Percentiles rank a stretch among this genome's conserved stretches.
phyloP scores from a whole-genome alignment of 2,888 invertebrate species.

The Adineta ricciae region DNA sequence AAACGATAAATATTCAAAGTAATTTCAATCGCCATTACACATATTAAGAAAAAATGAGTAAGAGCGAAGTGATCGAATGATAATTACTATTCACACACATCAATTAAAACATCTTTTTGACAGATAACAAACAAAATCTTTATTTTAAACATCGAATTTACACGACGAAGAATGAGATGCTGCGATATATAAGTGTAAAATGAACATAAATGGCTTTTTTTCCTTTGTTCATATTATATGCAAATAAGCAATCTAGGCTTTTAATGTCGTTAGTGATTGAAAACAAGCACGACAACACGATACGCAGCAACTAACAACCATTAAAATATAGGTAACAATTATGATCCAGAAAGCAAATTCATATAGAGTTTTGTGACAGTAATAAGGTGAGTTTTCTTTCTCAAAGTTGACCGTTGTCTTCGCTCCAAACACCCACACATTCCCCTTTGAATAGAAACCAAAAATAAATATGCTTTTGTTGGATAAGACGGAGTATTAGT shows the following conservation, averaged over 20 bases:
- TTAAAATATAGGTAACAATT: slow-evolving; percentile 19
- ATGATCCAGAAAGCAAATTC: slow-evolving; percentile 32
- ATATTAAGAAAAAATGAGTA: no score
- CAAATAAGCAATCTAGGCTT: not conserved
- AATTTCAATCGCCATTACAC: no score
- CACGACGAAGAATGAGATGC: no score
- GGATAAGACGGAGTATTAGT: no score
- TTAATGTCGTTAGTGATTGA: not conserved
- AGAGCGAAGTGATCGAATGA: no score
- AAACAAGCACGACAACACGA: not conserved
- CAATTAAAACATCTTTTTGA: no score
- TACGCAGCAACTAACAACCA: not conserved
- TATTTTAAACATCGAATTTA: not conserved
- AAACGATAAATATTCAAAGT: no score
- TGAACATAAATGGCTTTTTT: no score
- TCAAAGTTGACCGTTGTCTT: not conserved
- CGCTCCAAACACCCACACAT: slow-evolving; percentile 28
- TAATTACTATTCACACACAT: no score
- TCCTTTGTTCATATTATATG: no score
- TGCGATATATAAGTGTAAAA: no score
- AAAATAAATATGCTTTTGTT: not conserved
- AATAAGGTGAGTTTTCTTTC: not conserved
- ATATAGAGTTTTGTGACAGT: slow-evolving; percentile 25
- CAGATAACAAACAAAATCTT: not conserved
- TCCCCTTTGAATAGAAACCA: not conserved